A percentile compares a stretch with the other conserved stretches of the same genome.
phyloP scores from a whole-genome alignment of 2,888 invertebrate genomes.

The Oscheius sp. region DNA sequence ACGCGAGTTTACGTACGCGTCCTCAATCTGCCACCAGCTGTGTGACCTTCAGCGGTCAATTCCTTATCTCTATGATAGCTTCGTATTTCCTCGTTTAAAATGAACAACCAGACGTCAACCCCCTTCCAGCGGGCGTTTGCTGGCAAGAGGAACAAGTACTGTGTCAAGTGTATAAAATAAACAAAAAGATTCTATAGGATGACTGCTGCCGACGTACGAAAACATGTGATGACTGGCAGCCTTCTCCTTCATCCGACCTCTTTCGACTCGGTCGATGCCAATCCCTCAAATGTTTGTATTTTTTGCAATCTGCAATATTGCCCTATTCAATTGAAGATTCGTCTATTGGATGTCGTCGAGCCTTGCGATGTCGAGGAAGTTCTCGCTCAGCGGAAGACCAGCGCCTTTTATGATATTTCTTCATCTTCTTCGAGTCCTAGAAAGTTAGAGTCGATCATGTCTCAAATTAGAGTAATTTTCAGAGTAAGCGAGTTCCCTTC shows the following conservation, averaged over 20 bases:
- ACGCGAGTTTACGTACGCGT: conserved; percentile 18
- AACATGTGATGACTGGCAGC: conserved; percentile 38
- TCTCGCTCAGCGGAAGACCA: conserved; percentile 34
- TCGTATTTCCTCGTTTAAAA: background rate
- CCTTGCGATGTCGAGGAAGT: conserved; percentile 37
- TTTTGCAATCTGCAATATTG: background rate
- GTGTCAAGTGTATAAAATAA: background rate
- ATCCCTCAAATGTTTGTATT: conserved; percentile 10
- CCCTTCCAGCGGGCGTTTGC: conserved; percentile 28
- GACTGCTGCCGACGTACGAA: conserved; percentile 39
- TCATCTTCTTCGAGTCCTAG: conserved; percentile 33
- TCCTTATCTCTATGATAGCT: background rate
- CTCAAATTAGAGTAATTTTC: background rate
- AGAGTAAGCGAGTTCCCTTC: conserved; percentile 63
- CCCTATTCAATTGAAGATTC: conserved; percentile 27
- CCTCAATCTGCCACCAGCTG: conserved; percentile 10
- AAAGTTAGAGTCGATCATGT: conserved; percentile 9
- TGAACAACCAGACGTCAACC: conserved; percentile 8
- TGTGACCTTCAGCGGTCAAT: background rate
- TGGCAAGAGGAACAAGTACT: conserved; percentile 27
- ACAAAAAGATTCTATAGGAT: conserved; percentile 24
- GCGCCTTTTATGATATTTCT: conserved; percentile 34
- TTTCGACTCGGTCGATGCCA: conserved; percentile 24
- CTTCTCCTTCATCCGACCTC: conserved; percentile 32
- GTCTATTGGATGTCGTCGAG: conserved; percentile 33